phyloP scores from a whole-genome alignment of 2,113 vertebrate genomes.

The Cinclus cinclus region DNA sequence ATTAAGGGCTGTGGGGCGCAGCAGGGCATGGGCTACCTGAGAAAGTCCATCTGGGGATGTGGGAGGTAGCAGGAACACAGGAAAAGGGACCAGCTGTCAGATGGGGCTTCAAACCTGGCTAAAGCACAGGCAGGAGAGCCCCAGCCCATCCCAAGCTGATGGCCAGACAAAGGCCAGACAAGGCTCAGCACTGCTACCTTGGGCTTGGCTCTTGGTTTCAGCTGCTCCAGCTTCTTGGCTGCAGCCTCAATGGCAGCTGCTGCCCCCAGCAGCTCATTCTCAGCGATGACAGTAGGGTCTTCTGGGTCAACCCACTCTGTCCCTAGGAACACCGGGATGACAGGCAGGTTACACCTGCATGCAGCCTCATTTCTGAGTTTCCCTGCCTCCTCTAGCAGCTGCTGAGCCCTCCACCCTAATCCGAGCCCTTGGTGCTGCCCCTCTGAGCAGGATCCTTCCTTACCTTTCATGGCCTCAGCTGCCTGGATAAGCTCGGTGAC shows the following conservation, averaged over 20 bases:
- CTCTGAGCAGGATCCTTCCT: background rate
- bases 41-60: background rate
- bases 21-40: rapidly evolving
- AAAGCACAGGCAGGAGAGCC: background rate
- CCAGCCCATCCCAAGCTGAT: background rate
- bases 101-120: background rate
- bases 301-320: slow-evolving; percentile 96
- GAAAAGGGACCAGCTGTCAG: background rate
- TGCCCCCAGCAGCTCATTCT: slow-evolving; percentile 93
- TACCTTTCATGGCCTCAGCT: slow-evolving; percentile 98
- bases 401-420: background rate
- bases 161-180: background rate
- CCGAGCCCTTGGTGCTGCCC: background rate
- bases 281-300: slow-evolving; percentile 95
- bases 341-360: background rate
- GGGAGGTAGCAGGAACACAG: background rate
- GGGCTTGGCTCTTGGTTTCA: slow-evolving; percentile 94
- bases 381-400: background rate
- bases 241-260: slow-evolving; percentile 97
- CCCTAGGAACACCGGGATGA: slow-evolving; percentile 45
- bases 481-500: slow-evolving; percentile 98
- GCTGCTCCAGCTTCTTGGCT: slow-evolving; percentile 97
- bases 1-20: background rate
- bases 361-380: background rate
- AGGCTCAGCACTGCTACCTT: slow-evolving; percentile 77